These are phyloP conservation scores for Nomada flava DNA, from an alignment of 2,888 invertebrate genomes.

Conservation along the genomic window DNA sequence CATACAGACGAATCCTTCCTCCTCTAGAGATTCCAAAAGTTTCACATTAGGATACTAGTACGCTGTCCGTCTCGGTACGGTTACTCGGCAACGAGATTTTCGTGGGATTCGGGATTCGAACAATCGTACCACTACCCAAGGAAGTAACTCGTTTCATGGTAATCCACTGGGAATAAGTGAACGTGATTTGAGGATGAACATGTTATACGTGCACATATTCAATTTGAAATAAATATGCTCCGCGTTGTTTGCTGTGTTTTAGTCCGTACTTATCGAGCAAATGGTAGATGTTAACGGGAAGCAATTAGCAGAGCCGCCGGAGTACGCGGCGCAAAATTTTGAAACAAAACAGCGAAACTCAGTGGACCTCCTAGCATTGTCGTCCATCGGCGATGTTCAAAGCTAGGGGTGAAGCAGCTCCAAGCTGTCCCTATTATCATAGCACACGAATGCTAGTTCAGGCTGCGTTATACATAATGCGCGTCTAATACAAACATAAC, in stretches of 20 bases:
- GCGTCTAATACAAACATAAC: slow-evolving; percentile 24
- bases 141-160: too few species aligned
- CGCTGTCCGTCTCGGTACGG: slow-evolving; percentile 52
- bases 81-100: slow-evolving; percentile 23
- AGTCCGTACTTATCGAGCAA: not conserved
- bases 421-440: slow-evolving; percentile 22
- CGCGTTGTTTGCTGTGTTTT: not conserved
- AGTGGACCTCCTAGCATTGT: not conserved
- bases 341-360: slow-evolving; percentile 28
- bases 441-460: slow-evolving; percentile 25
- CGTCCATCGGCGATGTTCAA: not conserved
- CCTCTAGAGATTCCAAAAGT: slow-evolving; percentile 77
- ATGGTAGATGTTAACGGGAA: not conserved
- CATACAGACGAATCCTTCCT: slow-evolving; percentile 69
- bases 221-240: too few species aligned
- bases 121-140: not conserved
- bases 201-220: too few species aligned
- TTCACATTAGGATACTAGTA: slow-evolving; percentile 64
- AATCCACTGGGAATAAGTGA: not conserved
- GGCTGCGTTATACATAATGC: slow-evolving; percentile 4
- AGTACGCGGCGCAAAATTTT: slow-evolving; percentile 11
- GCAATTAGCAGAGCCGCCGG: not conserved
- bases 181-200: not conserved
- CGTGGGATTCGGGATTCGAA: not conserved
- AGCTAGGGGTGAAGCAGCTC: not conserved